Conservation (phyloP, 1,140 invertebrate species). For the Goniozus legneri region DNA sequence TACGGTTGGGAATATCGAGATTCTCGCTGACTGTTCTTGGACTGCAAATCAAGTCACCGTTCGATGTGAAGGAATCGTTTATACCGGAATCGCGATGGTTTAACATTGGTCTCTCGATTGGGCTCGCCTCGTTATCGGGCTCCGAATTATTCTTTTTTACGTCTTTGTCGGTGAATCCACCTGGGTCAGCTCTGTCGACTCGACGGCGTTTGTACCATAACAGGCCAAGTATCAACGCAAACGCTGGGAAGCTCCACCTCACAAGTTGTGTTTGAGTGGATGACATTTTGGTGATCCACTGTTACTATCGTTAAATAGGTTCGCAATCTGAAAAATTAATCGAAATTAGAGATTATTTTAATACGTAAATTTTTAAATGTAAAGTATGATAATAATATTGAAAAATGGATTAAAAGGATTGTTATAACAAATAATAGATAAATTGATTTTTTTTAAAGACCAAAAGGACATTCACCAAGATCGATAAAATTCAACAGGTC, state of each 20-base stretch:
- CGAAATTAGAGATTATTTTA: not conserved
- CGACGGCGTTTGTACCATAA: slow-evolving; percentile 54
- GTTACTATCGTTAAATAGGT: slow-evolving; percentile 27
- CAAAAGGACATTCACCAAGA: too few species aligned
- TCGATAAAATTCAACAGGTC: too few species aligned
- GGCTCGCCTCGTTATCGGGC: not conserved
- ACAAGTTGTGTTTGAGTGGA: slow-evolving; percentile 34
- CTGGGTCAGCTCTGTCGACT: slow-evolving; percentile 51
- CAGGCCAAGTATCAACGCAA: slow-evolving; percentile 47
- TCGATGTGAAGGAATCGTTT: slow-evolving; percentile 26
- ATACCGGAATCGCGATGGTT: slow-evolving; percentile 28
- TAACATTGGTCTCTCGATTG: too few species aligned
- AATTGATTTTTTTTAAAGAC: too few species aligned
- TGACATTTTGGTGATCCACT: slow-evolving; percentile 47
- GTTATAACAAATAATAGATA: too few species aligned
- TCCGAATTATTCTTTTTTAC: not conserved
- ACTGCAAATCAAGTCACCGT: slow-evolving; percentile 16
- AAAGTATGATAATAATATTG: slow-evolving; percentile 10
- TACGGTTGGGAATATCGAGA: slow-evolving; percentile 34
- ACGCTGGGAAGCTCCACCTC: slow-evolving; percentile 50
- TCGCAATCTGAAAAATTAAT: slow-evolving; percentile 3
- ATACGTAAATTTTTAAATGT: not conserved
- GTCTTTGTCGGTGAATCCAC: slow-evolving; percentile 32
- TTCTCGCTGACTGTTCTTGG: slow-evolving; percentile 35
- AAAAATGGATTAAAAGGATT: too few species aligned